These are phyloP conservation scores for Nettapus auritus DNA, from an alignment of 2,113 vertebrate species.

Conservation along the genomic window DNA sequence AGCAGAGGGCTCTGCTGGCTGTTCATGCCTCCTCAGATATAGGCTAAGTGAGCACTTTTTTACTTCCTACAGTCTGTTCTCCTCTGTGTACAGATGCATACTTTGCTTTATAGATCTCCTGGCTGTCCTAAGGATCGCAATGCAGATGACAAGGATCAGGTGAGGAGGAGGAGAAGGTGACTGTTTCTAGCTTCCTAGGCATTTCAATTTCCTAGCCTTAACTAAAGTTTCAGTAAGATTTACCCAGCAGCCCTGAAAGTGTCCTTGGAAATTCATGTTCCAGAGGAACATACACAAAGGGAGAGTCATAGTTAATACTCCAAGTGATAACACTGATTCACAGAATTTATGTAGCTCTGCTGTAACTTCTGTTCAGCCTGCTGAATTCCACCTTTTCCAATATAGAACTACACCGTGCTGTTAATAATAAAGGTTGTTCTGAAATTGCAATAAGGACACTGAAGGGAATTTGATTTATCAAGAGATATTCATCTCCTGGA, in stretches of 20 bases:
- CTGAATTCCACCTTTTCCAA: background rate
- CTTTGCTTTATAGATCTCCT: background rate
- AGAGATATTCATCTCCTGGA: slow-evolving; percentile 5
- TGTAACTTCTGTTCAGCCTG: background rate
- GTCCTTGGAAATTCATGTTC: background rate
- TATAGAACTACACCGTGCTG: background rate
- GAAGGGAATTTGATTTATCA: slow-evolving; percentile 32
- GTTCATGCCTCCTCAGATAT: background rate
- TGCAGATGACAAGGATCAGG: background rate
- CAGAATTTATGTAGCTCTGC: background rate
- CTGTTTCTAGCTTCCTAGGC: background rate
- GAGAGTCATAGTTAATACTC: background rate
- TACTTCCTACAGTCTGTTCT: background rate
- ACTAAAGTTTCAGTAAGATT: background rate
- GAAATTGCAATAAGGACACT: background rate
- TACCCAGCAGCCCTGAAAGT: background rate
- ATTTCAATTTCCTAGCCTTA: background rate
- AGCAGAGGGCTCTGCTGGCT: background rate
- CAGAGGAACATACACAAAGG: background rate
- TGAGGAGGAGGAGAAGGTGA: fast-evolving
- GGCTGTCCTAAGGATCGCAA: background rate
- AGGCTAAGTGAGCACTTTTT: background rate
- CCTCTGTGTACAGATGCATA: background rate
- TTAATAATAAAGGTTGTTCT: background rate
- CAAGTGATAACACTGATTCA: background rate